Percentiles rank a stretch among this genome's conserved stretches.
Conservation (phyloP, 1,140 invertebrate genomes). For the Musca vetustissima region DNA sequence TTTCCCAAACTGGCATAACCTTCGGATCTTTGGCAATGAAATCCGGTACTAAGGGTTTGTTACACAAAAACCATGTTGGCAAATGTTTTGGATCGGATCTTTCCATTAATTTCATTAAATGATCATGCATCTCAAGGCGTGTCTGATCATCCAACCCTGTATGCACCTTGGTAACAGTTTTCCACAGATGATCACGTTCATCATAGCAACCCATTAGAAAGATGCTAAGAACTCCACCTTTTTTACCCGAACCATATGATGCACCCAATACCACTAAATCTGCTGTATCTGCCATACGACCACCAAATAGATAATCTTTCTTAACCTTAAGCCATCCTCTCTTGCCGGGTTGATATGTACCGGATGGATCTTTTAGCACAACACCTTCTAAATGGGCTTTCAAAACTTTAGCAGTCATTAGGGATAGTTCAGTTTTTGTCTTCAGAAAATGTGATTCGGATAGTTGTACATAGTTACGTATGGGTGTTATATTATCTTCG, state of each 20-base stretch:
- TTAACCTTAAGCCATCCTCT: slow-evolving; percentile 95
- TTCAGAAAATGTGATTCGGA: slow-evolving; percentile 82
- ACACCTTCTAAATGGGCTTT: slow-evolving; percentile 85
- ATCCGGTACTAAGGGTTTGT: slow-evolving; percentile 83
- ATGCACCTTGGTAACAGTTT: slow-evolving; percentile 87
- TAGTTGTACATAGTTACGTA: slow-evolving; percentile 83
- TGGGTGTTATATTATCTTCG: slow-evolving; percentile 78
- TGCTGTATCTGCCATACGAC: slow-evolving; percentile 91
- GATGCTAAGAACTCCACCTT: slow-evolving; percentile 90
- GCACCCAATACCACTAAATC: slow-evolving; percentile 91
- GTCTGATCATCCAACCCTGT: slow-evolving; percentile 85
- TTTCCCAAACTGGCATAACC: slow-evolving; percentile 89
- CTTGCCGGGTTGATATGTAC: slow-evolving; percentile 90
- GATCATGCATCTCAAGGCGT: slow-evolving; percentile 70
- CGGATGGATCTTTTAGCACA: slow-evolving; percentile 82
- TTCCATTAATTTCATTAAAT: slow-evolving; percentile 43
- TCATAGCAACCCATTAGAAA: slow-evolving; percentile 92
- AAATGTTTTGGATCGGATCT: slow-evolving; percentile 70
- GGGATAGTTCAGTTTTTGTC: slow-evolving; percentile 70
- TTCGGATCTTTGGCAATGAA: slow-evolving; percentile 84
- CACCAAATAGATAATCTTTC: slow-evolving; percentile 88
- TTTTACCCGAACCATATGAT: slow-evolving; percentile 91
- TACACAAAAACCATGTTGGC: slow-evolving; percentile 81
- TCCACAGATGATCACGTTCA: slow-evolving; percentile 67
- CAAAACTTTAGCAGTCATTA: slow-evolving; percentile 81